phyloP scores from a whole-genome alignment of 2,888 invertebrate species.

The Heliothis peltigera region DNA sequence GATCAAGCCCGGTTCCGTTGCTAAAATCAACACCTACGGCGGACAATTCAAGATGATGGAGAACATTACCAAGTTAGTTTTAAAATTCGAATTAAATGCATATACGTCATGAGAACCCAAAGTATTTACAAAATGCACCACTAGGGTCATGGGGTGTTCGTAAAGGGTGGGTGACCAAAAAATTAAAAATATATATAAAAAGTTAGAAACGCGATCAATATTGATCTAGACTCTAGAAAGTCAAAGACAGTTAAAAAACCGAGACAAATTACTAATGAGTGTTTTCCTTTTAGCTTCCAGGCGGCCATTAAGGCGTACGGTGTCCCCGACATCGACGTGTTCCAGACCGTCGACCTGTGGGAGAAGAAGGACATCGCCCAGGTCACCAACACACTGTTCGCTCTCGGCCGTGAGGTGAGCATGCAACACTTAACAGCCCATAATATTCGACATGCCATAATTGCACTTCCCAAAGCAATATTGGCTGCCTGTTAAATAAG shows the following conservation, averaged over 20 bases:
- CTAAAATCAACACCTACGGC: constrained; percentile 97
- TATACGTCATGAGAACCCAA: no score
- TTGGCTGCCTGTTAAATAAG: constrained; percentile 8
- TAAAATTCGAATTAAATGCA: background rate
- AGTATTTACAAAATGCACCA: no score
- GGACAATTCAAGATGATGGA: constrained; percentile 99
- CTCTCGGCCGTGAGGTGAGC: constrained; percentile 95
- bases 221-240: background rate
- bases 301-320: constrained; percentile 96
- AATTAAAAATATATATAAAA: constrained; percentile 10
- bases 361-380: constrained; percentile 97
- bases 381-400: constrained; percentile 95
- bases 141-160: no score
- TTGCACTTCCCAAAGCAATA: constrained; percentile 6
- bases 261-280: constrained; percentile 3
- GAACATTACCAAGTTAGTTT: constrained; percentile 97
- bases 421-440: constrained; percentile 7
- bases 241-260: background rate
- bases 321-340: constrained; percentile 96
- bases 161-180: background rate
- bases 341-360: constrained; percentile 99
- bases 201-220: background rate
- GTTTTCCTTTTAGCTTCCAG: constrained; percentile 91
- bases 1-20: constrained; percentile 95
- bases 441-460: constrained; percentile 25